These are phyloP conservation scores for Pandemis corylana DNA, from an alignment of 2,888 invertebrate genomes.

Conservation along the genomic window DNA sequence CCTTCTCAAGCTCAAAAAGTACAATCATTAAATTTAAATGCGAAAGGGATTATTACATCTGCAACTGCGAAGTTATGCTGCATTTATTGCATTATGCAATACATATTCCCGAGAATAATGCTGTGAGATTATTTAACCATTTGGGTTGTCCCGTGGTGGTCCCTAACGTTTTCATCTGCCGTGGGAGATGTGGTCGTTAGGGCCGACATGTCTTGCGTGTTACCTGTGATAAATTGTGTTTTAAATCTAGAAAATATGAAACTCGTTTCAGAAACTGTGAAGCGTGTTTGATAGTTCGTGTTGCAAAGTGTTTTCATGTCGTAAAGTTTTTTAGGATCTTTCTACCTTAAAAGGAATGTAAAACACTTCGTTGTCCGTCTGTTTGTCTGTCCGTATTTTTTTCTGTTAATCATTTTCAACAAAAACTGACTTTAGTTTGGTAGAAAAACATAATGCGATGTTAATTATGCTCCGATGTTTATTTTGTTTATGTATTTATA, in stretches of 20 bases:
- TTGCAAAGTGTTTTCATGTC: not conserved
- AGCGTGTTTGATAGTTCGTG: constrained; percentile 31
- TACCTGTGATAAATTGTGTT: constrained; percentile 41
- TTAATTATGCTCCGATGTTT: no score
- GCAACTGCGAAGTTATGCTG: constrained; percentile 19
- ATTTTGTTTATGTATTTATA: no score
- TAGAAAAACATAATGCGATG: no score
- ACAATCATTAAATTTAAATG: constrained; percentile 2
- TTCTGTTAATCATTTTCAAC: no score
- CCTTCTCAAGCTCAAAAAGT: not conserved
- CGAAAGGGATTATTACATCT: constrained; percentile 18
- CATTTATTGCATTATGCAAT: constrained; percentile 39
- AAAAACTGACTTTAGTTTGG: no score
- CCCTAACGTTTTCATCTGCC: constrained; percentile 36
- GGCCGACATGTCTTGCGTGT: constrained; percentile 38
- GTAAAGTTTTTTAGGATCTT: not conserved
- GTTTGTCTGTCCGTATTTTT: no score
- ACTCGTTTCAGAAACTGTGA: constrained; percentile 17
- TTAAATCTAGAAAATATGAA: constrained; percentile 40
- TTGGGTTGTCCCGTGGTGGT: constrained; percentile 49
- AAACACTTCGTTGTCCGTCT: no score
- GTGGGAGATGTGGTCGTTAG: constrained; percentile 35
- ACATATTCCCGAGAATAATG: constrained; percentile 58
- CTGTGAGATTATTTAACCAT: constrained; percentile 73
- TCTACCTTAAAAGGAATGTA: no score